Base-by-base conservation (phyloP, 30 jellyfish, hydroid and myxozoan species). In the Hydractinia echinata region DNA sequence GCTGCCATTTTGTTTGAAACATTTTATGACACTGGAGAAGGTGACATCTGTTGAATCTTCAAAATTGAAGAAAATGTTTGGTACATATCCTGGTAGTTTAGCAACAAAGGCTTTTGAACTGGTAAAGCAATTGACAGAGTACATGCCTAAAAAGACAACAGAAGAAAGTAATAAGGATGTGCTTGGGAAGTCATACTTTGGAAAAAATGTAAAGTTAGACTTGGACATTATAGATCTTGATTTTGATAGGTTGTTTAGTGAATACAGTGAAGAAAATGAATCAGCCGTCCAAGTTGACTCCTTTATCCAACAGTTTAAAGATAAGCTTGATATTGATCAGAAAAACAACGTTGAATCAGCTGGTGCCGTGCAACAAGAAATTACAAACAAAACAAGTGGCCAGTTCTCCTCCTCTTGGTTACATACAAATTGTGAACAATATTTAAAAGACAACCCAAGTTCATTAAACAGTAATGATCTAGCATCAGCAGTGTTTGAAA, bases 1-100 rank as follows among this genome's bases (percentile, higher is more conserved):
- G 91, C 98, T 5, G 80, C 96, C n/a, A 86, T 82, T 79, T 67
- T 92, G 11, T 81, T 92, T 50, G 92, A 86, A 7, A 85, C 85
- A 54, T 82, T 92, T 77, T 66, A 73, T 66, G 81, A 79, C 76
- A 72, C 89, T 48, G 79, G n/a, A 77, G 10, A 56, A 80, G 16
- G 85, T 92, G 14, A 56, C 93, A 8, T 79, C 94, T 0, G 85
- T 80, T 39, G 96, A 92, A 11, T 87, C 98, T 6, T 77, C 84
- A 61, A 86, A 76, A 62, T 61, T 92, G 14, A 73, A 77, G 52
- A 53, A 72, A 8, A 78, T 69, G 5, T 86, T 92, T 67, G 98
- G 98, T 10, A 95, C 96, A 5, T 92, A 76, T 92, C 93, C 98
- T 20, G 95, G 95, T 53, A 48, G 82, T 54, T 67, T 67, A 15